Evolutionary conservation across 2,797 vertebrate species (phyloP).

Genomic region (Siniperca undulata): DNA sequence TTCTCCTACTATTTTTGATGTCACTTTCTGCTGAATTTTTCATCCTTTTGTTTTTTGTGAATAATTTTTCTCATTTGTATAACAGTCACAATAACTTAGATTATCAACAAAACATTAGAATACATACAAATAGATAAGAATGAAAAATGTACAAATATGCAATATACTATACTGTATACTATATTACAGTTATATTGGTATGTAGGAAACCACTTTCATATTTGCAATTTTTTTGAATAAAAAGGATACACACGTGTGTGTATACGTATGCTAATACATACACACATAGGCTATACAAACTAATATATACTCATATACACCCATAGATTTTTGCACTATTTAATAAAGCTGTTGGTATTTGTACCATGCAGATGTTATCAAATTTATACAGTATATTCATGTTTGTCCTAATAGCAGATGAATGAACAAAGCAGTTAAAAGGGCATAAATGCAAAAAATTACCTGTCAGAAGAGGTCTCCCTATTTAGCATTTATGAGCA

Average conservation of each 20-base stretch:
- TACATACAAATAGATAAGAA: background rate
- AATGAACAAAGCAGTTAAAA: no score
- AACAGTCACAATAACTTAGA: background rate
- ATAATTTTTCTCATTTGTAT: background rate
- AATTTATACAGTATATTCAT: no score
- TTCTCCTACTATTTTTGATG: background rate
- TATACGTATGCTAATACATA: no score
- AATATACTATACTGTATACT: background rate
- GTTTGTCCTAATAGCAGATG: no score
- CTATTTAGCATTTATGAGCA: no score
- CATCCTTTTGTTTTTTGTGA: no score
- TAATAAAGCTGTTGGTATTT: background rate
- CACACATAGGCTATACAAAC: no score
- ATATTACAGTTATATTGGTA: background rate
- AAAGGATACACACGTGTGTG: no score
- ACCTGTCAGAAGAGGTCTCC: no score
- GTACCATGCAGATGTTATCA: background rate
- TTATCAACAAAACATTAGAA: background rate
- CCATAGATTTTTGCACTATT: no score
- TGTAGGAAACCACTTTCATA: background rate
- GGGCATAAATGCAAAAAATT: no score
- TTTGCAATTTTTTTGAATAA: background rate
- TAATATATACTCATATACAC: no score
- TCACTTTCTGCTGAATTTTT: background rate
- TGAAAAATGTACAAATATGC: background rate